Base-by-base conservation (phyloP, 2,888 invertebrate genomes). In the Tachina fera region DNA sequence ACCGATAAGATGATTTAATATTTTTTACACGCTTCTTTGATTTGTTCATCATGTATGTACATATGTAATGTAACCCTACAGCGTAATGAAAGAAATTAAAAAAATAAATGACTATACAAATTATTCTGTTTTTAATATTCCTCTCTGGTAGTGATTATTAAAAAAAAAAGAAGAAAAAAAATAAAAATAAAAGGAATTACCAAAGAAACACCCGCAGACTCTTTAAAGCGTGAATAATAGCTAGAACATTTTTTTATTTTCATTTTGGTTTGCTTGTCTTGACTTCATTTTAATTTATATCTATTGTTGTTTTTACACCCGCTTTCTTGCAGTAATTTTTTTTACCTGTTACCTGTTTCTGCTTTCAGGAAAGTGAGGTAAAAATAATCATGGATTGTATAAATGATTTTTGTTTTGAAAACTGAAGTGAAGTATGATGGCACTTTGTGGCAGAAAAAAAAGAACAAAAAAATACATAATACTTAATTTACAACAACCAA, bases 201-300 rank as follows among this genome's bases (percentile, higher is more conserved):
- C 53, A 49, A 83, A 83, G 47, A 49, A 83, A 83, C 86, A 86
- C 86, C 86, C 83, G 83, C 79, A 86, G 83, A 76, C 72, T 71
- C 79, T 76, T 76, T 76, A 76, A 82, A 79, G 86, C 86, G 86
- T 86, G 61, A 86, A 86, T 79, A 83, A 39, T 47, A 86, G 31
- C 31, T 31, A 31, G 83, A 86, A 86, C 83, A 68, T n/a, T n/a
- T n/a, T n/a, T 86, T 83, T 61, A 67, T n/a, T 84, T 82, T 41
- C n/a, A n/a, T 51, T 58, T 71, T 58, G 65, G 16, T 13, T 51
- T 58, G 65, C 65, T 61, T 78, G 70, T 31, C 70, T 72, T 65
- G 61, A 41, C 5, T 63, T 71, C 13, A 65, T 6, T 31, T 31
- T 31, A 31, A 63, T 39, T 72, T 45, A 22, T 63, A 51, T 45